Percentiles rank a stretch among this genome's conserved stretches.
phyloP scores from a whole-genome alignment of 2,888 invertebrate species.

The Diarsia rubi region DNA sequence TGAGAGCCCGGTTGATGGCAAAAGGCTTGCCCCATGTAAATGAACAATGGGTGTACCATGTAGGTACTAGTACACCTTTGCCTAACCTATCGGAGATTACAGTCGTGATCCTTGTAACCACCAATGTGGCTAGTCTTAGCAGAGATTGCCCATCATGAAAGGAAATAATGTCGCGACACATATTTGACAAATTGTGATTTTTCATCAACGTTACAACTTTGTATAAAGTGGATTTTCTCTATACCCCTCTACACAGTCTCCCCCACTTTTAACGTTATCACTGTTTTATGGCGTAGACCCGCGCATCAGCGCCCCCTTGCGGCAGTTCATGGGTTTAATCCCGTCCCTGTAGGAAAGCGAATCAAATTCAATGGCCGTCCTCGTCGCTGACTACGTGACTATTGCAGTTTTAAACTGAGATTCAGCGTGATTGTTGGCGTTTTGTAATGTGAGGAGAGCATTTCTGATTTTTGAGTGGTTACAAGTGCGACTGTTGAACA shows the following conservation, averaged over 20 bases:
- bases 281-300: constrained; percentile 70
- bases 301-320: constrained; percentile 37
- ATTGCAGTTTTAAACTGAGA: constrained; percentile 18
- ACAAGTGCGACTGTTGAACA: no score
- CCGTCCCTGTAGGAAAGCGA: constrained; percentile 20
- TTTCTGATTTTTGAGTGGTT: not conserved
- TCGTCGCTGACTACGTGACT: constrained; percentile 27
- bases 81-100: no score
- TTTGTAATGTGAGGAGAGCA: not conserved
- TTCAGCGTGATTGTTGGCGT: constrained; percentile 2
- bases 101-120: no score
- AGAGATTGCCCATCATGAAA: no score
- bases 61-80: no score
- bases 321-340: constrained; percentile 39
- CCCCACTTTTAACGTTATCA: constrained; percentile 45
- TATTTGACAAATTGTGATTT: not conserved
- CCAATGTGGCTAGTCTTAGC: no score
- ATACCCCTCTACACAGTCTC: not conserved
- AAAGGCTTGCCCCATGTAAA: no score
- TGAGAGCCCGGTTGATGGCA: no score
- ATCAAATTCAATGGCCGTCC: constrained; percentile 46
- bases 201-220: not conserved
- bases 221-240: constrained; percentile 18
- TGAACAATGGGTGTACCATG: no score
- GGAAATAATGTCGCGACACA: no score